Base-by-base conservation (phyloP, 2,888 invertebrate species). In the Andrena fulva region DNA sequence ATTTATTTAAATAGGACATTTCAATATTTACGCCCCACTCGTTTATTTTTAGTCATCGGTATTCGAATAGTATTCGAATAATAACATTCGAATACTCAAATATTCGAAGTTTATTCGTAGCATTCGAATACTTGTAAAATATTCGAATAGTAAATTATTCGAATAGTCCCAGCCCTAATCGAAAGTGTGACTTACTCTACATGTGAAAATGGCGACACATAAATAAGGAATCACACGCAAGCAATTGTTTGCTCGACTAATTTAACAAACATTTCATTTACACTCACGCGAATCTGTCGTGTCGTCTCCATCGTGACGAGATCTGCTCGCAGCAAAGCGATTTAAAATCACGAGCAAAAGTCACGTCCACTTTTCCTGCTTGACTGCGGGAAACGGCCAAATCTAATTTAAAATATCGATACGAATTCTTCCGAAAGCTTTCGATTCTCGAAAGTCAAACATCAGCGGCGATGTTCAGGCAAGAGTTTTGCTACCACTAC, bases 341-440 rank as follows among this genome's bases (percentile, higher is more conserved):
- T 6, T 12, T 48, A 12, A 20, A 35, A 60, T 35, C 16, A 24
- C 27, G 20, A 31, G 7, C 31, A 60, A 3, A 48, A 31, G 29
- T 16, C 8, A 31, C 0, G 24, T 7, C 0, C 20, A 42, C 27
- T 29, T 24, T 60, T 42, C 8, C 7, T 2, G 16, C 10, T 2
- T 8, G 8, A 16, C 27, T 20, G 2, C 10, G 10, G 16, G 7
- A 12, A 54, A 24, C 3, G 12, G 1, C 12, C 1, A 56, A 67
- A 20, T 66, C 42, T 16, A 67, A 42, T 16, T 42, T 42, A 42
- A 42, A 74, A 29, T 20, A 74, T 73, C 16, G 64, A 66, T n/a
- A 52, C 35, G 27, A 5, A 7, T 2, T 1, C 12, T 6, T 5
- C 4, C n/a, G n/a, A 24, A 50, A 67, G 42, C 42, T 42, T 42